A percentile compares a stretch with the other conserved stretches of the same genome.
Evolutionary conservation across 2,113 vertebrate species (phyloP).

Genomic region (Aegotheles bennettii): DNA sequence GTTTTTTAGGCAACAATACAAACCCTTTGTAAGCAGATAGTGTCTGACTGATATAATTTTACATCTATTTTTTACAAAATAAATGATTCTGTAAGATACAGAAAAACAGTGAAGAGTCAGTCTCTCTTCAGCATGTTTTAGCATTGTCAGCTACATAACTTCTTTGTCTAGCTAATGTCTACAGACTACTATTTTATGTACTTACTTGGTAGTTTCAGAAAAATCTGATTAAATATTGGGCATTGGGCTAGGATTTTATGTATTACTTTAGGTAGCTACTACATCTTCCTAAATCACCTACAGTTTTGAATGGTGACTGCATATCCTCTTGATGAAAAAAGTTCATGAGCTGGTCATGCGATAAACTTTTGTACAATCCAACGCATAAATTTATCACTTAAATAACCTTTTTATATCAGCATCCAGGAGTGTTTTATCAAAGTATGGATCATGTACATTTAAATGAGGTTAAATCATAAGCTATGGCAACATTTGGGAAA

Average conservation of each 20-base stretch:
- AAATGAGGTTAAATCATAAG: not conserved
- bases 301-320: not conserved
- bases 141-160: not conserved
- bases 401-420: not conserved
- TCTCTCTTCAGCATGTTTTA: not conserved
- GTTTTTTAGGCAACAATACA: not conserved
- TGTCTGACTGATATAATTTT: not conserved
- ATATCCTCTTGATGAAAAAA: not conserved
- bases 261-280: not conserved
- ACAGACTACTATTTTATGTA: not conserved
- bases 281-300: constrained; percentile 11
- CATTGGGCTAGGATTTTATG: not conserved
- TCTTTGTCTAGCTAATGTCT: not conserved
- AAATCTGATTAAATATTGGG: not conserved
- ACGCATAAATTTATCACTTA: constrained; percentile 25
- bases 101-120: not conserved
- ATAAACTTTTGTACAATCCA: constrained; percentile 36
- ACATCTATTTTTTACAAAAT: not conserved
- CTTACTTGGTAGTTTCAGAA: not conserved
- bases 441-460: not conserved
- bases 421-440: not conserved
- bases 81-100: not conserved
- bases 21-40: not conserved
- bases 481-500: not conserved
- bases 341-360: not conserved